Base-by-base conservation (phyloP, 2,113 vertebrate species). In the Sorex fumeus region DNA sequence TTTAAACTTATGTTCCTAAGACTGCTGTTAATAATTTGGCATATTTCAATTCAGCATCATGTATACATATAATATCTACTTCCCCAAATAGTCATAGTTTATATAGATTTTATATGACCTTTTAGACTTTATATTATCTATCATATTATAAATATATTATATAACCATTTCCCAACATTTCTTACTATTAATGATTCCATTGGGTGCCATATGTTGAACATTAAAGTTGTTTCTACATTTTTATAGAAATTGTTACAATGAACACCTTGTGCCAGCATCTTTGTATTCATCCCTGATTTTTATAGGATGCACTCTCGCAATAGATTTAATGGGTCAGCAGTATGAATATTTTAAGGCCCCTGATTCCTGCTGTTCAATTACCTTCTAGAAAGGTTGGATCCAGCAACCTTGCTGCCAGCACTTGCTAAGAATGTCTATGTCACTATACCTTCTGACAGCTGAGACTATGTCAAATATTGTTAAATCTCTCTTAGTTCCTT, bases 141-240 rank as follows among this genome's bases (percentile, higher is more conserved):
- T 19, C 18, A 53, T 53, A 53, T 53, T 91, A 89, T 72, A 13
- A 88, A 40, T 40, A 40, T 40, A 40, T 40, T 40, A 40, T 40
- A 40, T 43, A 74, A 94, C 6, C 74, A 82, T 93, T 89, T 91
- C 34, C 66, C 25, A 76, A 21, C 34, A 30, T 78, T 57, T 21
- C 25, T 95, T 94, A 83, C n/a, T 82, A 86, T 71, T 90, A 87
- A 43, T 90, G 85, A 91, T 30, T 88, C 79, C 50, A 76, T 83
- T 85, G 15, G 60, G n/a, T 94, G 67, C 69, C n/a, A 70, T 71
- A 93, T 90, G 30, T 81, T 95, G 70, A 94, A 75, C 66, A 88
- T 90, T 93, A 93, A 84, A 94, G 27, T 66, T 83, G 30, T 79
- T 93, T 95, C 30, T 93, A 62, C n/a, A 94, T 91, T 96, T 91